These are phyloP conservation scores for Urocynchramus pylzowi DNA, from an alignment of 2,113 vertebrate genomes.

Conservation along the genomic window DNA sequence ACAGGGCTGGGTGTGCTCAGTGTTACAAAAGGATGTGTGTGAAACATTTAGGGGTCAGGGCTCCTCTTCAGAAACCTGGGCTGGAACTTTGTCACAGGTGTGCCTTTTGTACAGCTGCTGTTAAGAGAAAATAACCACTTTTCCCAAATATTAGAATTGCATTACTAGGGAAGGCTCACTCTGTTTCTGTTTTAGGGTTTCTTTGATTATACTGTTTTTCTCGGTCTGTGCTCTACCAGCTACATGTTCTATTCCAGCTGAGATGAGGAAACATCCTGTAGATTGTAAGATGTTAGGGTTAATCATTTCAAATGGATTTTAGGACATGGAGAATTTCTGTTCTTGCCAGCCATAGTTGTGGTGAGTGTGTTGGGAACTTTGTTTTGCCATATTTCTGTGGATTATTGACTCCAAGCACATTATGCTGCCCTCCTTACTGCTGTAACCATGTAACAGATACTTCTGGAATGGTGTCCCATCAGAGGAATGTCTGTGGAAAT, in stretches of 20 bases:
- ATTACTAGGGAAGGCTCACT: background rate
- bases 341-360: conserved; percentile 17
- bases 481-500: conserved; percentile 36
- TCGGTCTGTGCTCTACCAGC: background rate
- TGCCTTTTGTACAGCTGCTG: background rate
- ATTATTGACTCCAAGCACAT: background rate
- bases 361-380: background rate
- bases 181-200: background rate
- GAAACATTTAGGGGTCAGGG: background rate
- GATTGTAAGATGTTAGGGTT: background rate
- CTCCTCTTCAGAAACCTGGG: background rate
- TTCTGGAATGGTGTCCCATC: background rate
- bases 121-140: background rate
- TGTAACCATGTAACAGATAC: background rate
- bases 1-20: background rate
- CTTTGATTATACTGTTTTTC: background rate
- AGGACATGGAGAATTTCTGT: background rate
- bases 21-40: background rate
- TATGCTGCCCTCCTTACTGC: background rate
- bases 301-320: background rate
- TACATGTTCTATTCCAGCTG: background rate
- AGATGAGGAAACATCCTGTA: background rate
- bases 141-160: background rate
- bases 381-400: conserved; percentile 13
- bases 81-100: background rate